Conservation (phyloP, 2,888 invertebrate genomes). For the Dryococelus australis region DNA sequence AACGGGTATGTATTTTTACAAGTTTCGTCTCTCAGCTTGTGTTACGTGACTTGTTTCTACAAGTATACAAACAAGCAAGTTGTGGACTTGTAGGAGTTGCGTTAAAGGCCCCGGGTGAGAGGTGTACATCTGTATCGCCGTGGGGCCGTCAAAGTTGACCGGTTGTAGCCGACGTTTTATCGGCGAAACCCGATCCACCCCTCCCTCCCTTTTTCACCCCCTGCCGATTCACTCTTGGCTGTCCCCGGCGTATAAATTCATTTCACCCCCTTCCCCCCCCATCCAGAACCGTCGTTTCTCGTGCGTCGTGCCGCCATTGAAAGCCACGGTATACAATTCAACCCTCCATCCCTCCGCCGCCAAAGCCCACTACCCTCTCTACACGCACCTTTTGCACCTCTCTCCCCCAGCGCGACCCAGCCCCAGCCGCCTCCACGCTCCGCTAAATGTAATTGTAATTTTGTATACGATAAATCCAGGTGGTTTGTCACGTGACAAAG, state of each 20-base stretch:
- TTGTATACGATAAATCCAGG: conserved; percentile 45
- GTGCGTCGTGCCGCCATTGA: conserved; percentile 34
- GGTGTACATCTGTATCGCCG: no score
- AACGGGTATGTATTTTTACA: no score
- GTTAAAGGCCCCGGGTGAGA: no score
- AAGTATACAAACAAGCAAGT: no score
- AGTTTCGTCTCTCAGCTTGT: no score
- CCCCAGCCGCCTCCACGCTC: conserved; percentile 20
- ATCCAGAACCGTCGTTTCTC: conserved; percentile 26
- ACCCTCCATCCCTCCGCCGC: conserved; percentile 11
- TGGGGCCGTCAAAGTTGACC: conserved; percentile 3
- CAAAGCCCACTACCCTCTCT: no score
- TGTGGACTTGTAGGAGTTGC: no score
- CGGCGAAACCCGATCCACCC: conserved; percentile 29
- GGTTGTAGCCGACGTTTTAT: background rate
- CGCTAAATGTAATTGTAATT: conserved; percentile 45
- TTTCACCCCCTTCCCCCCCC: conserved; percentile 37
- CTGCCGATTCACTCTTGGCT: conserved; percentile 22
- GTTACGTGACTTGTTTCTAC: no score
- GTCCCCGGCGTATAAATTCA: conserved; percentile 39
- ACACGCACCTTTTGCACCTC: background rate
- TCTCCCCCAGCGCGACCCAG: conserved; percentile 8
- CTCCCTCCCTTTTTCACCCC: background rate
- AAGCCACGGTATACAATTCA: conserved; percentile 36
- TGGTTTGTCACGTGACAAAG: conserved; percentile 36